Evolutionary conservation across 2,888 invertebrate genomes (phyloP).

Genomic region (Eretmocerus hayati): DNA sequence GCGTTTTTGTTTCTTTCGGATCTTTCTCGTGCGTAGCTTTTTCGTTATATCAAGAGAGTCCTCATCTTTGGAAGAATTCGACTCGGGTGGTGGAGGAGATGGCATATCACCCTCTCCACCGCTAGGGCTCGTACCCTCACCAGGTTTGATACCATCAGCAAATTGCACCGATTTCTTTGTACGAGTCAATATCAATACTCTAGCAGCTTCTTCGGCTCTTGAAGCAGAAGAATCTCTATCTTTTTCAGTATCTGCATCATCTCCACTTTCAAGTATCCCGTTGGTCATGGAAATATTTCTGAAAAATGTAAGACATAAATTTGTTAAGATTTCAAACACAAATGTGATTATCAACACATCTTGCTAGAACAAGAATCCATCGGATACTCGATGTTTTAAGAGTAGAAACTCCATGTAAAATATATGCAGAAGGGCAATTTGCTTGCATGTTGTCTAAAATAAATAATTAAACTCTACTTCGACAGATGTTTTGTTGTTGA

Average conservation of each 20-base stretch:
- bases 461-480: no score
- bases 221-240: no score
- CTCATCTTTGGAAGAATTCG: conserved; percentile 27
- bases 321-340: neutral
- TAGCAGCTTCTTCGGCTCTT: conserved; percentile 17
- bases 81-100: conserved; percentile 53
- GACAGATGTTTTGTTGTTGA: no score
- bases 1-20: conserved; percentile 52
- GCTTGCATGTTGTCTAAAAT: no score
- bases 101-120: conserved; percentile 56
- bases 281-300: conserved; percentile 34
- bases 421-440: no score
- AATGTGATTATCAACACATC: no score
- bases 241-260: conserved; percentile 24
- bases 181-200: no score
- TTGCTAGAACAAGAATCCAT: no score
- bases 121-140: conserved; percentile 54
- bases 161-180: conserved; percentile 52
- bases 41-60: conserved; percentile 29
- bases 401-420: no score
- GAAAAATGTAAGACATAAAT: conserved; percentile 9
- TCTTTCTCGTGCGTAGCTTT: conserved; percentile 38
- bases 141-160: conserved; percentile 57
- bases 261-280: conserved; percentile 31
- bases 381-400: no score